Evolutionary conservation across 1,140 invertebrate genomes (phyloP).

Genomic region (Tetramorium alpestre): DNA sequence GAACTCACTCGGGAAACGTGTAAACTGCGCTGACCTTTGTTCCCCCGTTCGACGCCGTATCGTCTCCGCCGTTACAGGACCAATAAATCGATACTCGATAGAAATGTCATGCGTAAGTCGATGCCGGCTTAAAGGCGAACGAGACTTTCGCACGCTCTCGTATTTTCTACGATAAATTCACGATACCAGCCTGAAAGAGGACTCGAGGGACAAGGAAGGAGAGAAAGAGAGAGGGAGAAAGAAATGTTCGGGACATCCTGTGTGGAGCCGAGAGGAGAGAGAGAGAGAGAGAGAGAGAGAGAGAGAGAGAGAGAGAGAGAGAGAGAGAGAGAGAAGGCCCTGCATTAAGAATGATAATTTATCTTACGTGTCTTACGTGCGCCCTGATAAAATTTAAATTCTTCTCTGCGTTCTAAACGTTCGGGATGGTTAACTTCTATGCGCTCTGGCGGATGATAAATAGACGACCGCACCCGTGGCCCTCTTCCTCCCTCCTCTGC

Average conservation of each 20-base stretch:
- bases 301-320: background rate
- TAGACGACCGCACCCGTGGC: conserved; percentile 49
- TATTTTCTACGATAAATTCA: conserved; percentile 49
- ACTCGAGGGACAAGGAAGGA: background rate
- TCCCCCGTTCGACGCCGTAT: conserved; percentile 38
- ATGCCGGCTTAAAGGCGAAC: conserved; percentile 57
- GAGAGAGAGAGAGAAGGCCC: background rate
- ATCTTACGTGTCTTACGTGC: conserved; percentile 62
- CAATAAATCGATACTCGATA: conserved; percentile 60
- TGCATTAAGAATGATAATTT: conserved; percentile 63
- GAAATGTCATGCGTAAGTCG: conserved; percentile 60
- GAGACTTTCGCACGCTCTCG: conserved; percentile 45
- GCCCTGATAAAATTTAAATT: conserved; percentile 62
- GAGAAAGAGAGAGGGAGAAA: background rate
- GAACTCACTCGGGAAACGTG: conserved; percentile 42
- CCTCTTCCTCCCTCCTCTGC: background rate
- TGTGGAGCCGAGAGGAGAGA: background rate
- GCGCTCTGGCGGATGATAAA: conserved; percentile 61
- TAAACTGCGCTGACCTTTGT: conserved; percentile 60
- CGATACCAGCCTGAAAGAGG: conserved; percentile 34
- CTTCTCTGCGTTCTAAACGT: conserved; percentile 59
- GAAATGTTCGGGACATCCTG: background rate
- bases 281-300: background rate
- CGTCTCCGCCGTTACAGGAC: conserved; percentile 30
- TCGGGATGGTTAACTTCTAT: conserved; percentile 62